phyloP scores from a whole-genome alignment of 2,888 invertebrate species.

The Yponomeuta evonymella region DNA sequence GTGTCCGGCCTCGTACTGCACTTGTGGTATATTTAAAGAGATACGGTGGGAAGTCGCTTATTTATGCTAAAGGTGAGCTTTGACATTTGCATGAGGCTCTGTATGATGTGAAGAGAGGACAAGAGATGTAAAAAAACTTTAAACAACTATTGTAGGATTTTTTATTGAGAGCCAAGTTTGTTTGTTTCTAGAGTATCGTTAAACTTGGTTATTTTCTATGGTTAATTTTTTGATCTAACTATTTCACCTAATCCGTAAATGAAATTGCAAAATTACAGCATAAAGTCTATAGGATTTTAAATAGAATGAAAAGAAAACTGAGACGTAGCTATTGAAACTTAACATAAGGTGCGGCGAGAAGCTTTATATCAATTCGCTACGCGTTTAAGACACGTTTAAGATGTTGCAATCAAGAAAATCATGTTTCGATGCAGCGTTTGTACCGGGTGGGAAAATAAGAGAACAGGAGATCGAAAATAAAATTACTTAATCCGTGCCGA shows the following conservation, averaged over 20 bases:
- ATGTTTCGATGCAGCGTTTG: not conserved
- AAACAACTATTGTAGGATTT: too few species aligned
- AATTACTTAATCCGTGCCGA: conserved; percentile 35
- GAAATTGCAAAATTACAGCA: too few species aligned
- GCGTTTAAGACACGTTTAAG: not conserved
- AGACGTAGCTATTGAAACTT: not conserved
- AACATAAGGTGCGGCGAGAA: not conserved
- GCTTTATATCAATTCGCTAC: not conserved
- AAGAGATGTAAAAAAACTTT: too few species aligned
- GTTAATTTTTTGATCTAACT: too few species aligned
- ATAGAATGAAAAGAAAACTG: not conserved
- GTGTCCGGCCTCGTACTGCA: conserved; percentile 1
- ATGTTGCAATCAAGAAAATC: conserved; percentile 7
- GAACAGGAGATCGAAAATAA: conserved; percentile 16
- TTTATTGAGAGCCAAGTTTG: too few species aligned
- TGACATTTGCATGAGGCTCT: not conserved
- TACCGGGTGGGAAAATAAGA: not conserved
- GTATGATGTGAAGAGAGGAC: too few species aligned
- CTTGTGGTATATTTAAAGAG: not conserved
- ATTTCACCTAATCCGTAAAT: too few species aligned
- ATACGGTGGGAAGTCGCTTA: not conserved
- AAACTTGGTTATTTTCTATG: too few species aligned
- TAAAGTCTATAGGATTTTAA: not conserved
- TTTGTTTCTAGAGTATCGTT: too few species aligned
- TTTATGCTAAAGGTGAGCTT: not conserved